Evolutionary conservation across 2,888 invertebrate genomes (phyloP), one percentile per base, ranked within the genome.

Genomic region (Eupithecia tripunctaria): DNA sequence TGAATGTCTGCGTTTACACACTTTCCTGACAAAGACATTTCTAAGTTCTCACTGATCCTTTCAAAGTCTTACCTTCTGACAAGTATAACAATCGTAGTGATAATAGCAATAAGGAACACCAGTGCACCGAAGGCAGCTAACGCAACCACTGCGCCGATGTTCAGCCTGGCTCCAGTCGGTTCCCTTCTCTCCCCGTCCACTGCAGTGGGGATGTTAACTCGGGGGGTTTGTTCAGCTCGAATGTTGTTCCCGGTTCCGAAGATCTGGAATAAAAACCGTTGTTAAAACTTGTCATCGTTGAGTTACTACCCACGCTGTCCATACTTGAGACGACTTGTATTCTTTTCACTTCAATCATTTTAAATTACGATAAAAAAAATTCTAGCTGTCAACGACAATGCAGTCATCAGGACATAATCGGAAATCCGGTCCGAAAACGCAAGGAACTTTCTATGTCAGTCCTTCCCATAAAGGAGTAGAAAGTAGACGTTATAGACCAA

Each of bases 121-220:
- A 98, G 97, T 12, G 97, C 98, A n/a, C 98, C 98, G 87, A 98
- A 98, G 12, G 98, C 97, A 2, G 97, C 98, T 21, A 98, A 93
- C 0, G 98, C 98, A 73, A 98, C 98, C 79, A 98, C 97, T 8
- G 98, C 98, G 70, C 98, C 98, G 72, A 98, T 93, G 89, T 98
- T 98, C 29, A 98, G 93, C 79, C 97, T 96, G 1, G 97, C 97
- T 32, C 96, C 95, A 78, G 95, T 89, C 27, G 95, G 87, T 83
- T 96, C 95, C 60, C 94, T 88, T 1, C 95, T 86, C 83, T 95
- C 95, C 25, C 96, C 95, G 86, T 96, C 95, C 68, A 96, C 96
- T 0, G 97, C 95, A 72, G 95, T 94, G 0, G 96, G 96, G 1
- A 96, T 90, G 82, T 96, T 96, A 27, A 96, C 96, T 36, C 96